Base-by-base conservation (phyloP, 2,797 vertebrate species). In the Anguilla obscura region DNA sequence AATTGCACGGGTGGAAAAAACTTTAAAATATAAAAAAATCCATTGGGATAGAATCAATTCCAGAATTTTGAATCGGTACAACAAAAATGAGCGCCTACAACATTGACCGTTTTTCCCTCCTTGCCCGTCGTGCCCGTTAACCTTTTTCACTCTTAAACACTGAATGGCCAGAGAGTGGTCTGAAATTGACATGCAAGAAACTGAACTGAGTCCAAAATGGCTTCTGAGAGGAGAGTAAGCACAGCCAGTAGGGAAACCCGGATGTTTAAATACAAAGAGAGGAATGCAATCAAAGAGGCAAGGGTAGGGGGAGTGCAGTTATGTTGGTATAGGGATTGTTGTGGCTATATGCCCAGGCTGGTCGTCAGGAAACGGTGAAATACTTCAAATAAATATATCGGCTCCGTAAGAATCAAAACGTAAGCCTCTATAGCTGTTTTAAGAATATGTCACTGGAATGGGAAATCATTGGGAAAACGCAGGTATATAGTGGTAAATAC, bases 201-300 rank as follows among this genome's bases (percentile, higher is more conserved):
- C 94, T 95, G 94, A 96, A 96, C 94, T 90, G 93, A 91, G 95
- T 96, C 96, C 96, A 97, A 97, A 96, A 97, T 96, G 96, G 96
- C 96, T 96, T 94, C 96, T 93, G 94, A 90, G 91, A 90, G 90
- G 89, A 76, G 74, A 91, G 89, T 89, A 76, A 92, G 91, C 92
- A 89, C 91, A 94, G 94, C 94, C 95, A 94, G 94, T 90, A 93
- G 94, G 93, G 95, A 95, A 96, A 94, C 96, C 96, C 96, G 96
- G 96, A 97, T 97, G 96, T 97, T 95, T 92, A 95, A 93, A 94
- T 96, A 96, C 96, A 96, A 96, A 96, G 95, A 92, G 93, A 92
- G 92, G 91, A 91, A 88, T 88, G 82, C 91, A 90, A 90, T 90
- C 89, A 76, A 76, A 89, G 90, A 85, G 89, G 80, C 85, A 58